phyloP scores from a whole-genome alignment of 2,888 invertebrate genomes.

The Agrilus mali region DNA sequence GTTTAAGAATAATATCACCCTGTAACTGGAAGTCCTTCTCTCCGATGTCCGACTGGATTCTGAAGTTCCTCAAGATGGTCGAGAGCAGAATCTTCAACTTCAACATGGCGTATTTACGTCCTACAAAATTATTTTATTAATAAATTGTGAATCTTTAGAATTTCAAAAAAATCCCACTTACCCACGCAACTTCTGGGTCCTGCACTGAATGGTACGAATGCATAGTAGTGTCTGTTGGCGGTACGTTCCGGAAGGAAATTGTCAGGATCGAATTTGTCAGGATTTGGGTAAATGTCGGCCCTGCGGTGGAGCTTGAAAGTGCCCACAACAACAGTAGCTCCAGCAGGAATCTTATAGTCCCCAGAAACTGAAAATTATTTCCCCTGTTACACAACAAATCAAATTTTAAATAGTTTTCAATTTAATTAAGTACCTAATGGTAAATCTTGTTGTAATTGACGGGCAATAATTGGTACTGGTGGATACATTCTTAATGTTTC shows the following conservation, averaged over 20 bases:
- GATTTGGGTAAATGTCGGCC: constrained; percentile 52
- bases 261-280: constrained; percentile 62
- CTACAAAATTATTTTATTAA: constrained; percentile 30
- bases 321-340: constrained; percentile 53
- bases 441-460: constrained; percentile 55
- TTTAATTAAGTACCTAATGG: constrained; percentile 42
- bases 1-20: constrained; percentile 61
- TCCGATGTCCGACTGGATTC: constrained; percentile 45
- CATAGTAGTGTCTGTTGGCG: constrained; percentile 63
- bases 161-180: constrained; percentile 25
- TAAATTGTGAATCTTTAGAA: background rate
- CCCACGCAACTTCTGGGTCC: constrained; percentile 71
- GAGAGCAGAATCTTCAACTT: constrained; percentile 63
- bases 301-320: constrained; percentile 58
- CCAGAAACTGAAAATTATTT: constrained; percentile 40
- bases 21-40: constrained; percentile 56
- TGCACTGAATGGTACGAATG: constrained; percentile 70
- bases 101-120: constrained; percentile 68
- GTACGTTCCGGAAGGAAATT: constrained; percentile 68
- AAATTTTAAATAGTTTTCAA: constrained; percentile 10
- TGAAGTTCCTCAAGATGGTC: constrained; percentile 57
- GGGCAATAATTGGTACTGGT: constrained; percentile 66
- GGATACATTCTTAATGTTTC: constrained; percentile 68
- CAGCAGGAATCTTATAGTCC: constrained; percentile 53
- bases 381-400: background rate